phyloP scores from a whole-genome alignment of 2,113 vertebrate species.

The Myodes glareolus region DNA sequence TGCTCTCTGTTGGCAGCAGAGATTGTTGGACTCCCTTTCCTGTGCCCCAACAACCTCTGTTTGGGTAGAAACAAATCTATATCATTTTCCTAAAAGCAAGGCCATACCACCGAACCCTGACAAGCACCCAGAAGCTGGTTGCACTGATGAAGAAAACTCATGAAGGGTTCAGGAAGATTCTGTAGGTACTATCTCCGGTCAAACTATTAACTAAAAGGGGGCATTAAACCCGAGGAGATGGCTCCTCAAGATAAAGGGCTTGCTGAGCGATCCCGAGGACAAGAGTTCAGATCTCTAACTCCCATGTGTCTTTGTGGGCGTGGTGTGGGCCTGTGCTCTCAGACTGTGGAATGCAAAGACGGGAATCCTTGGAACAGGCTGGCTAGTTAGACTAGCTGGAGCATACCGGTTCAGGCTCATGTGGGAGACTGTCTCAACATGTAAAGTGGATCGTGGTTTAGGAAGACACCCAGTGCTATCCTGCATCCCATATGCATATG shows the following conservation, averaged over 20 bases:
- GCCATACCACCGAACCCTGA: background rate
- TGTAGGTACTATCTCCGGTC: background rate
- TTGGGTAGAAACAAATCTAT: background rate
- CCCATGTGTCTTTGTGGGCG: too few relatives aligned
- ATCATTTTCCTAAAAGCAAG: background rate
- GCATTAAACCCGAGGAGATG: background rate
- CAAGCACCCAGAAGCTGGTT: background rate
- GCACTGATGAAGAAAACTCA: background rate
- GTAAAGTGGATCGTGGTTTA: background rate
- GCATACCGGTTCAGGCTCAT: too few relatives aligned
- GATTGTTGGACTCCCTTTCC: background rate
- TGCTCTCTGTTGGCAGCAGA: background rate
- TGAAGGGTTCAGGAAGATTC: background rate
- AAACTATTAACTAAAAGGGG: constrained; percentile 21
- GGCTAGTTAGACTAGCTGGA: background rate
- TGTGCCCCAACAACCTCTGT: background rate
- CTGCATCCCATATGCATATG: background rate
- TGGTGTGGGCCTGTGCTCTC: background rate
- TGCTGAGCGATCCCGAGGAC: background rate
- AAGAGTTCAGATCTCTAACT: background rate
- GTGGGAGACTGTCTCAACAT: background rate
- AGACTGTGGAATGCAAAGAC: background rate
- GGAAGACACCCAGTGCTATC: background rate
- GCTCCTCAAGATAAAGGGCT: background rate
- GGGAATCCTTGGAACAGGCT: background rate